phyloP scores from a whole-genome alignment of 2,888 invertebrate genomes.

The Pollenia angustigena region DNA sequence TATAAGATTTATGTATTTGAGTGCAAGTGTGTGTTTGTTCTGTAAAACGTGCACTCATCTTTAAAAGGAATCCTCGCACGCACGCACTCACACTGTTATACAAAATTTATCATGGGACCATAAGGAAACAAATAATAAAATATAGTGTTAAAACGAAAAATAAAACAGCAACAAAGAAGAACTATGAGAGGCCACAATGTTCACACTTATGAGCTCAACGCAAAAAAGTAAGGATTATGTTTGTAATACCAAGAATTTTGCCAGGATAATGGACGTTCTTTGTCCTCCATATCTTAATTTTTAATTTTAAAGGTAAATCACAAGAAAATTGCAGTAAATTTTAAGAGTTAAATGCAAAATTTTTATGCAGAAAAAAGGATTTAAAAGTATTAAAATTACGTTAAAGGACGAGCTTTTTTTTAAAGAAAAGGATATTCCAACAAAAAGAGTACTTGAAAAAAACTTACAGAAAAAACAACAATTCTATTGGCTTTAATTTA shows the following conservation, averaged over 20 bases:
- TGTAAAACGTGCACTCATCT: slow-evolving; percentile 33
- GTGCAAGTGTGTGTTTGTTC: not conserved
- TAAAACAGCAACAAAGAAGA: slow-evolving; percentile 20
- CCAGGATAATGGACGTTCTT: slow-evolving; percentile 35
- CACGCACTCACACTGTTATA: slow-evolving; percentile 21
- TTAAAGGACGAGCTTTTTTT: too few relatives aligned
- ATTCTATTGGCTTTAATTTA: too few relatives aligned
- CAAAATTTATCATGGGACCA: slow-evolving; percentile 55
- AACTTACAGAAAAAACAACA: too few relatives aligned
- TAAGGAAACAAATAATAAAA: slow-evolving; percentile 64
- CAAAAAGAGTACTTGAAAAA: too few relatives aligned
- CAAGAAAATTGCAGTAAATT: not conserved
- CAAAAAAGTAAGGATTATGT: slow-evolving; percentile 47
- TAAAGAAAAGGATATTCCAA: too few relatives aligned
- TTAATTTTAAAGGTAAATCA: slow-evolving; percentile 42
- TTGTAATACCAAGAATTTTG: slow-evolving; percentile 57
- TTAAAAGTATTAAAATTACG: too few relatives aligned
- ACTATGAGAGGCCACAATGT: slow-evolving; percentile 58
- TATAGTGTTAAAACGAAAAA: not conserved
- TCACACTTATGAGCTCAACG: slow-evolving; percentile 54
- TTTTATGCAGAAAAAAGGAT: too few relatives aligned
- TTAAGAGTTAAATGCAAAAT: not conserved
- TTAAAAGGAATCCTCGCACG: slow-evolving; percentile 8
- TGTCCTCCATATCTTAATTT: not conserved
- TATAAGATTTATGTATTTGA: slow-evolving; percentile 56